phyloP scores from a whole-genome alignment of 1,140 invertebrate genomes.

The Sarcophaga bullata region DNA sequence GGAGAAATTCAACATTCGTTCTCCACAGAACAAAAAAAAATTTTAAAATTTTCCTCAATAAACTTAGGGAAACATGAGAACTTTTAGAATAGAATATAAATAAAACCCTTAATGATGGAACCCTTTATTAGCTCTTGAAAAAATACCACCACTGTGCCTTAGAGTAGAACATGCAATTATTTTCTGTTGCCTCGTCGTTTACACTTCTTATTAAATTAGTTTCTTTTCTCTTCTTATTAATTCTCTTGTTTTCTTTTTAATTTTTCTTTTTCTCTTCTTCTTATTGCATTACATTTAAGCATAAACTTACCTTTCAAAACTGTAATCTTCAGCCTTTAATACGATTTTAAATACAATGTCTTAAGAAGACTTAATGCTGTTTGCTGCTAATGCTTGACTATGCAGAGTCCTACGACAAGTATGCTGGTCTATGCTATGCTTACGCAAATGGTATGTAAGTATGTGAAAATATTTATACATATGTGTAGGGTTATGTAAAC shows the following conservation, averaged over 20 bases:
- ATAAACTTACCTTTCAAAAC: neutral
- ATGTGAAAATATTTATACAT: neutral
- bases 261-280: neutral
- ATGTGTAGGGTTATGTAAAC: no score
- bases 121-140: no score
- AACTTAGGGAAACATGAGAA: no score
- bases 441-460: neutral
- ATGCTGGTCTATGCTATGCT: neutral
- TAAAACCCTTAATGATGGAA: no score
- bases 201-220: no score
- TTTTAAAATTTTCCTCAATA: no score
- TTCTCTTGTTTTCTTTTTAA: neutral
- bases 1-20: no score
- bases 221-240: neutral
- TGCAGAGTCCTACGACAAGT: no score
- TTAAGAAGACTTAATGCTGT: neutral
- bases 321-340: constrained; percentile 2
- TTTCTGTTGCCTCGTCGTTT: neutral
- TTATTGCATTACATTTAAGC: neutral
- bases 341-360: neutral
- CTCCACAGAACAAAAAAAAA: no score
- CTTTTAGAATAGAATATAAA: no score
- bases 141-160: neutral
- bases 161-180: neutral
- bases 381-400: no score